Conservation (phyloP, 2,797 vertebrate species). For the Hyperoplus immaculatus region DNA sequence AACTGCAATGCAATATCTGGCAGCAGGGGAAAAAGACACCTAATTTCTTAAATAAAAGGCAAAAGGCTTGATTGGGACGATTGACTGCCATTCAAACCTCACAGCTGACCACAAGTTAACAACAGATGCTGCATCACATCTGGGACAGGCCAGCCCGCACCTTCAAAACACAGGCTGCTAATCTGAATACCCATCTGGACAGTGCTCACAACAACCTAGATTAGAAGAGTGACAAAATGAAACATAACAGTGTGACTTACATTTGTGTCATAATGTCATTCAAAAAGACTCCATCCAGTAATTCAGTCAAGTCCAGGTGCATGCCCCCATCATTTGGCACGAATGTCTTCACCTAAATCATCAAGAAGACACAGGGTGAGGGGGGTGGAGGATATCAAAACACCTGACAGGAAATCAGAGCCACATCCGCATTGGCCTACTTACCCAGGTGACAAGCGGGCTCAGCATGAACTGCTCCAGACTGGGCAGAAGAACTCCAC, state of each 20-base stretch:
- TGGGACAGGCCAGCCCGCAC: not conserved
- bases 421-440: conserved; percentile 40
- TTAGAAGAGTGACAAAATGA: conserved; percentile 7
- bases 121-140: not conserved
- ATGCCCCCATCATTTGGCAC: conserved; percentile 86
- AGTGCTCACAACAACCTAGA: not conserved
- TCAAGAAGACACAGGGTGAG: not conserved
- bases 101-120: not conserved
- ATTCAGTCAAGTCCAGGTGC: conserved; percentile 89
- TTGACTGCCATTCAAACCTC: not conserved
- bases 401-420: not conserved
- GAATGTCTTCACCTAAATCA: conserved; percentile 92
- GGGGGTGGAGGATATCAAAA: not conserved
- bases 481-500: conserved; percentile 87
- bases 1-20: conserved; percentile 16
- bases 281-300: conserved; percentile 92
- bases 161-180: conserved; percentile 20
- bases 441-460: conserved; percentile 95
- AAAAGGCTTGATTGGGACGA: not conserved
- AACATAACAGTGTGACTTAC: conserved; percentile 82
- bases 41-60: not conserved
- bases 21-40: not conserved
- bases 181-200: conserved; percentile 25
- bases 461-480: conserved; percentile 93
- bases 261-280: conserved; percentile 95